phyloP scores from a whole-genome alignment of 2,113 vertebrate species.

The crab-eating macaque (Macaca fascicularis) region DNA sequence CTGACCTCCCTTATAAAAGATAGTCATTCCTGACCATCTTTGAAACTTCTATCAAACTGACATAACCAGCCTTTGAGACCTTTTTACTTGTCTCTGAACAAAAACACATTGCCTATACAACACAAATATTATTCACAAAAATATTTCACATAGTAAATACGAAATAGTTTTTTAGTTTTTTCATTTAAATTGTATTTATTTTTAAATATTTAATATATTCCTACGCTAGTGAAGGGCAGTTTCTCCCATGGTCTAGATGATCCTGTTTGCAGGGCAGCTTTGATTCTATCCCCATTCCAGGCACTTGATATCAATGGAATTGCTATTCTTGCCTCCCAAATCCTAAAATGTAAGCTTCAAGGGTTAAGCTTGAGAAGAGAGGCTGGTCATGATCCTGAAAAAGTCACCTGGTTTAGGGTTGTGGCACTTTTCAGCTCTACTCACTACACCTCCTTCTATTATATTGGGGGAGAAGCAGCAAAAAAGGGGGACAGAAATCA shows the following conservation, averaged over 20 bases:
- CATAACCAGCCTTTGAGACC: neutral
- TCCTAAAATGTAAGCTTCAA: neutral
- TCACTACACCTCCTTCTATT: neutral
- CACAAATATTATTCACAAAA: neutral
- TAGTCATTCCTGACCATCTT: neutral
- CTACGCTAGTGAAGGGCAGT: neutral
- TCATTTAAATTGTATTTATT: neutral
- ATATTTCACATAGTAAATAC: neutral
- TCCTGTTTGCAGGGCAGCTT: neutral
- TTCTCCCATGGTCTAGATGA: neutral
- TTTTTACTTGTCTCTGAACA: neutral
- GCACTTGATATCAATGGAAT: neutral
- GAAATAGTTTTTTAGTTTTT: neutral
- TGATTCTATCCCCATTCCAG: neutral
- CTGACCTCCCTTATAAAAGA: neutral
- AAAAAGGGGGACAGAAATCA: neutral
- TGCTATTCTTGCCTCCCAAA: neutral
- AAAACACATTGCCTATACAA: neutral
- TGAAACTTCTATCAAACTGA: neutral
- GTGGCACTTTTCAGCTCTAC: neutral
- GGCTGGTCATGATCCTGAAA: neutral
- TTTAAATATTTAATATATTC: neutral
- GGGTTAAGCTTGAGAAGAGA: neutral
- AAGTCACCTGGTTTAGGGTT: neutral
- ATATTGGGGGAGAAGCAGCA: neutral